Percentiles rank a stretch among this genome's conserved stretches.
Conservation (phyloP, 35 echinoderm and acorn worm species). For the Patiria miniata region DNA sequence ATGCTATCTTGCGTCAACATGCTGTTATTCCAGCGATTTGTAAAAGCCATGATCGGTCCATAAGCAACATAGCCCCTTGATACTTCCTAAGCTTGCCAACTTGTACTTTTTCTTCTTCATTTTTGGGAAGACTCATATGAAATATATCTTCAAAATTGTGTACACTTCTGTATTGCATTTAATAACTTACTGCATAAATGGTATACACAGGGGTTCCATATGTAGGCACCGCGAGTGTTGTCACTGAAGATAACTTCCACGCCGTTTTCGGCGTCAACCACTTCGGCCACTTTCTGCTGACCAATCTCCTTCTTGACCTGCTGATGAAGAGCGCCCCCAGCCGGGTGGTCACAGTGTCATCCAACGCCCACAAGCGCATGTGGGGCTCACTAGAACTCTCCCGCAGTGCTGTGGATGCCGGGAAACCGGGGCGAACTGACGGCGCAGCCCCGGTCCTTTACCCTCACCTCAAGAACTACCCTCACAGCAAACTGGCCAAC, state of each 20-base stretch:
- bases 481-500: conserved; percentile 72
- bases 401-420: too few species aligned
- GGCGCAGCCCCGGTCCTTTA: conserved; percentile 16
- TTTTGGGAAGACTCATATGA: too few species aligned
- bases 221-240: background rate
- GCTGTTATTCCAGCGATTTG: too few species aligned
- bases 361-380: conserved; percentile 21
- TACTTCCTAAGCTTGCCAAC: too few species aligned
- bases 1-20: too few species aligned
- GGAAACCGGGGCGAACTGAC: background rate
- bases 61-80: too few species aligned
- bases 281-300: conserved; percentile 77
- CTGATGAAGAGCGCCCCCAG: conserved; percentile 71
- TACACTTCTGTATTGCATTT: too few species aligned
- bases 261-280: conserved; percentile 70
- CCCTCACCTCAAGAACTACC: conserved; percentile 55
- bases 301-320: conserved; percentile 58
- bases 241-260: conserved; percentile 61
- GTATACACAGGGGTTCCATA: background rate
- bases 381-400: background rate
- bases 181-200: too few species aligned
- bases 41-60: too few species aligned
- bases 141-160: too few species aligned
- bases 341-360: conserved; percentile 67
- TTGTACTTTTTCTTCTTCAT: too few species aligned